Conservation (phyloP, 2,888 invertebrate genomes). For the Eupithecia abbreviata region DNA sequence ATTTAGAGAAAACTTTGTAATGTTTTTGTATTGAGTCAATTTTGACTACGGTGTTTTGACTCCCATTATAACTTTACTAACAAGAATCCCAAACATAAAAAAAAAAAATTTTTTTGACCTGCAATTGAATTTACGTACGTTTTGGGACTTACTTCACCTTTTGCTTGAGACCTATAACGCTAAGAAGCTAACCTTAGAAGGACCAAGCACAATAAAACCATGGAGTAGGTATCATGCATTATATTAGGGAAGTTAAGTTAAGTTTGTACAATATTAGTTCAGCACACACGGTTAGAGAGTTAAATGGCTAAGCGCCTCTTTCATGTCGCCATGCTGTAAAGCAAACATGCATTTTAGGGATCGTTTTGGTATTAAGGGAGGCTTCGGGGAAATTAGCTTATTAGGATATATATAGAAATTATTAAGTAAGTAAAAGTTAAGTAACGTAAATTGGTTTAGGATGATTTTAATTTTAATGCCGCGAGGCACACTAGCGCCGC, state of each 20-base stretch:
- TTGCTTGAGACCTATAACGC: neutral
- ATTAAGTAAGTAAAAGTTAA: no score
- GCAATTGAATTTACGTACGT: no score
- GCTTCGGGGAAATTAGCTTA: neutral
- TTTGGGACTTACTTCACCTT: no score
- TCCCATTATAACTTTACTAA: no score
- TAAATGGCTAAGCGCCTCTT: conserved; percentile 64
- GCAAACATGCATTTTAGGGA: conserved; percentile 60
- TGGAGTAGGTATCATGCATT: conserved; percentile 44
- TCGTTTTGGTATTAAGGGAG: neutral
- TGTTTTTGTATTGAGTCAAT: no score
- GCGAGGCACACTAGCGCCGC: no score
- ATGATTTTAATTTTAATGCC: neutral
- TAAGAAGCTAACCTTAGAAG: neutral
- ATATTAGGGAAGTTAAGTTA: conserved; percentile 33
- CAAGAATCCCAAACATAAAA: no score
- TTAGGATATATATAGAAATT: neutral
- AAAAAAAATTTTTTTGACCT: no score
- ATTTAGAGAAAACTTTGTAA: no score
- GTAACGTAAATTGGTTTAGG: neutral
- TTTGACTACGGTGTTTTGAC: no score
- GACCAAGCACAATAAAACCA: conserved; percentile 6
- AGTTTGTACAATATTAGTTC: conserved; percentile 53
- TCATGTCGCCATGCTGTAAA: conserved; percentile 81
- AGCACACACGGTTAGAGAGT: conserved; percentile 39